A percentile compares a stretch with the other conserved stretches of the same genome.
phyloP scores from a whole-genome alignment of 1,140 invertebrate species.

The Frieseomelitta varia region DNA sequence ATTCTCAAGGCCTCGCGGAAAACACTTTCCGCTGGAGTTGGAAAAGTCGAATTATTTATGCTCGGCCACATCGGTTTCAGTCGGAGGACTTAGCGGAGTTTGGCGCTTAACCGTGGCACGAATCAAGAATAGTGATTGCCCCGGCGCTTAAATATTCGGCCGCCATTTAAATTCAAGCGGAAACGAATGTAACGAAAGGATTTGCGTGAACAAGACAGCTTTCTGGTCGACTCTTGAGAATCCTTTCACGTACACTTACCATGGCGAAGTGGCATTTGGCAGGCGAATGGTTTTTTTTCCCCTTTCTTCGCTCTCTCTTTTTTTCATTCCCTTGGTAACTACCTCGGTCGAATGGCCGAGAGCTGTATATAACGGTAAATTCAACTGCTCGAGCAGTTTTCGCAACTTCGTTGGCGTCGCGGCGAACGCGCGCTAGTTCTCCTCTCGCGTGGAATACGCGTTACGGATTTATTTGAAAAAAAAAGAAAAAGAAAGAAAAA shows the following conservation, averaged over 20 bases:
- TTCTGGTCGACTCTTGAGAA: neutral
- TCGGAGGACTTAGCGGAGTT: neutral
- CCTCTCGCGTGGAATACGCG: no score
- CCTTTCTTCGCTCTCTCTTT: no score
- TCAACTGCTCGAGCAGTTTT: no score
- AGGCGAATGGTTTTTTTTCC: slow-evolving; percentile 11
- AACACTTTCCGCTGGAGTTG: neutral
- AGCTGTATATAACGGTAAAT: no score
- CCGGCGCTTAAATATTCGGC: slow-evolving; percentile 15
- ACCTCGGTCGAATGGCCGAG: no score
- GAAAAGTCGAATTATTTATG: slow-evolving; percentile 26
- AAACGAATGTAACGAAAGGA: neutral
- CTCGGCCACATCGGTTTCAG: neutral
- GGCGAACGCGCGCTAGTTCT: no score
- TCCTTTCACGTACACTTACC: slow-evolving; percentile 26
- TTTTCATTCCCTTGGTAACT: no score
- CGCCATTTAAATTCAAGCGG: slow-evolving; percentile 17
- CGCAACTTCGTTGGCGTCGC: no score
- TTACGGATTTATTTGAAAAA: no score
- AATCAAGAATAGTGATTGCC: slow-evolving; percentile 30
- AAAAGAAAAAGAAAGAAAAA: no score
- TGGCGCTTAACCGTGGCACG: neutral
- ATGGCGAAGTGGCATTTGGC: slow-evolving; percentile 1
- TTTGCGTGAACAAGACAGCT: neutral
- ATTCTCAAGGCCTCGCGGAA: neutral